phyloP scores from a whole-genome alignment of 2,113 vertebrate species.

The Neodontobutis hainanensis region DNA sequence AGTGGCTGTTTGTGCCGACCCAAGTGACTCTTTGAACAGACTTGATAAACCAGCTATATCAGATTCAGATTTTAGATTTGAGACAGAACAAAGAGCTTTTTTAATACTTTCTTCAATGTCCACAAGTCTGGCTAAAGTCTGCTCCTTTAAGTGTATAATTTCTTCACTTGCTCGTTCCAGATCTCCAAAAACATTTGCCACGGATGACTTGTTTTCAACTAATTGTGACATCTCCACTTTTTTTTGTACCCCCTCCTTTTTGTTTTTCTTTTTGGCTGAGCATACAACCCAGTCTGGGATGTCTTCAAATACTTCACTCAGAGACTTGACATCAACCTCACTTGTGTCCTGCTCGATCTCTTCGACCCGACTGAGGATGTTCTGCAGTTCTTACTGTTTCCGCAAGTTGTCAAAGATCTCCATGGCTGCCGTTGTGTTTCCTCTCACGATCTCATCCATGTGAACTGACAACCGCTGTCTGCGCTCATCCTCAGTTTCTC shows the following conservation, averaged over 20 bases:
- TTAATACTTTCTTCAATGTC: constrained; percentile 91
- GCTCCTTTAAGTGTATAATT: constrained; percentile 89
- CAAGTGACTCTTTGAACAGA: constrained; percentile 87
- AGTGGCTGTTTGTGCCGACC: constrained; percentile 56
- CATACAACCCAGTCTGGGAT: constrained; percentile 82
- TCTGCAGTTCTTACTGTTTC: constrained; percentile 85
- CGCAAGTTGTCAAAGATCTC: constrained; percentile 86
- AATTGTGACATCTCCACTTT: constrained; percentile 45
- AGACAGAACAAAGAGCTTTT: constrained; percentile 92
- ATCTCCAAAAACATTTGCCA: constrained; percentile 88
- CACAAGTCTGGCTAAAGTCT: constrained; percentile 88
- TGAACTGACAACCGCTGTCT: constrained; percentile 86
- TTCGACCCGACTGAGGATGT: constrained; percentile 83
- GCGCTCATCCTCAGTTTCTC: constrained; percentile 85
- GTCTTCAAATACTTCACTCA: constrained; percentile 85
- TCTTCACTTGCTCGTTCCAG: constrained; percentile 89
- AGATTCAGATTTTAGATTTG: constrained; percentile 88
- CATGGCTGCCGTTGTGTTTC: constrained; percentile 81
- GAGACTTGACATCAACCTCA: constrained; percentile 79
- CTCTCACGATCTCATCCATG: constrained; percentile 90
- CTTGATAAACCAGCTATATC: constrained; percentile 83
- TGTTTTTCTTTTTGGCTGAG: constrained; percentile 50
- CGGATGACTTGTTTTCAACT: constrained; percentile 71
- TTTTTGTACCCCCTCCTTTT: constrained; percentile 29
- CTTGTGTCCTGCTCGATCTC: constrained; percentile 87